Base-by-base conservation (phyloP, 2,797 vertebrate species). In the Darevskia nairensis region DNA sequence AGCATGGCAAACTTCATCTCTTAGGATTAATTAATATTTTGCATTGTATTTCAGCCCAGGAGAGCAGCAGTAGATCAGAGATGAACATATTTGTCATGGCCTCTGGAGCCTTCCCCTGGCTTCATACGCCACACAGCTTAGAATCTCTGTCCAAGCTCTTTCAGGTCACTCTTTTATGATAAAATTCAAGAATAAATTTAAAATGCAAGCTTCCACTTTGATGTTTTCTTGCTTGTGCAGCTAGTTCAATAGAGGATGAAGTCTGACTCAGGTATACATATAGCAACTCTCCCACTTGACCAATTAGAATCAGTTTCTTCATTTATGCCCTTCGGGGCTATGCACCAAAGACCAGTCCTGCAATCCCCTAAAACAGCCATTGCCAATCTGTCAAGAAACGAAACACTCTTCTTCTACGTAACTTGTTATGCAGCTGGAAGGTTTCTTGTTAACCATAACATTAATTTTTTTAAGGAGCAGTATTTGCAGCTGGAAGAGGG, bases 251-350 rank as follows among this genome's bases (percentile, higher is more conserved):
- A 9, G 15, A 89, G 69, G 61, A 75, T 19, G 44, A 75, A 75
- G 59, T 55, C 78, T 74, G 71, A 89, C 77, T 80, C n/a, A 55
- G 50, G 69, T 55, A 76, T 50, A 29, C 44, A 80, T 50, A 29
- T n/a, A 80, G n/a, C 78, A 27, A 41, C 41, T 85, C 32, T 89
- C 88, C 88, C 88, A 89, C 41, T 83, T 89, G 88, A 19, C 88
- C 88, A 89, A 89, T 89, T 85, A 89, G 35, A 23, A n/a, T 23
- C 77, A n/a, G 83, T n/a, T 39, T 76, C 78, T 85, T 75, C 55
- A 68, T 64, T 81, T 39, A 81, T 81, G 71, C 83, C 69, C 59
- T 50, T 50, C 46, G 76, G 83, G 78, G 59, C 71, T 81, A 6
- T 85, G 55, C 69, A 81, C 41, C 41, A 25, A 81, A 85, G 68